Evolutionary conservation across 2,797 vertebrate species (phyloP).

Genomic region (Sebastes itinus): DNA sequence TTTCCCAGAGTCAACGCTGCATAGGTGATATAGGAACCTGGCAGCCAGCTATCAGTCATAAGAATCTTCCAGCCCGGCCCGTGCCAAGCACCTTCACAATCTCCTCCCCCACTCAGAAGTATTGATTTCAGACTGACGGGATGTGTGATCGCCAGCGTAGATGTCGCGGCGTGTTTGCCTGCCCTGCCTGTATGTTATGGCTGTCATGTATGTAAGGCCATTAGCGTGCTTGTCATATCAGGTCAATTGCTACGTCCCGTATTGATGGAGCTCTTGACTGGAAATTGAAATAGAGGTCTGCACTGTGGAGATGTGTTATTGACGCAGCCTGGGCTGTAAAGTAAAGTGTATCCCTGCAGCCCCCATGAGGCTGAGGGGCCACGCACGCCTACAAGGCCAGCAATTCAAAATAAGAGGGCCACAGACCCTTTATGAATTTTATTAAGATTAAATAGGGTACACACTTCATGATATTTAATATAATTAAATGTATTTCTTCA

Average conservation of each 20-base stretch:
- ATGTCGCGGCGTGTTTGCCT: slow-evolving; percentile 20
- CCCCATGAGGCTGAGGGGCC: neutral
- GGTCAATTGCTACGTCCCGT: slow-evolving; percentile 46
- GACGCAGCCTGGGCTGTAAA: slow-evolving; percentile 2
- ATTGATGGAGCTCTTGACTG: slow-evolving; percentile 58
- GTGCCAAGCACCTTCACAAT: neutral
- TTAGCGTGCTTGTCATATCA: slow-evolving; percentile 36
- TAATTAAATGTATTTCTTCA: neutral
- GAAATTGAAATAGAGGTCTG: slow-evolving; percentile 38
- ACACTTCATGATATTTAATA: neutral
- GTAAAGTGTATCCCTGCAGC: slow-evolving; percentile 1
- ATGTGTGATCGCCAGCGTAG: slow-evolving; percentile 29
- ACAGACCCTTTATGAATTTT: neutral
- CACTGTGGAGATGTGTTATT: slow-evolving; percentile 47
- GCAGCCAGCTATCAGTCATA: slow-evolving; percentile 47
- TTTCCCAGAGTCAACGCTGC: slow-evolving; percentile 61
- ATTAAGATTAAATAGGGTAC: neutral
- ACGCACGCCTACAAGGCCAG: neutral
- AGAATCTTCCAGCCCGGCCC: slow-evolving; percentile 12
- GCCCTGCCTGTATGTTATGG: slow-evolving; percentile 31
- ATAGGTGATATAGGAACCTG: slow-evolving; percentile 60
- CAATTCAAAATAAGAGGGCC: neutral
- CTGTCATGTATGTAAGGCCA: slow-evolving; percentile 49
- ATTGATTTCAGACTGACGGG: slow-evolving; percentile 60
- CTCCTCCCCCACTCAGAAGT: slow-evolving; percentile 11